phyloP scores from a whole-genome alignment of 2,113 vertebrate genomes.

The Pseudonaja textilis region DNA sequence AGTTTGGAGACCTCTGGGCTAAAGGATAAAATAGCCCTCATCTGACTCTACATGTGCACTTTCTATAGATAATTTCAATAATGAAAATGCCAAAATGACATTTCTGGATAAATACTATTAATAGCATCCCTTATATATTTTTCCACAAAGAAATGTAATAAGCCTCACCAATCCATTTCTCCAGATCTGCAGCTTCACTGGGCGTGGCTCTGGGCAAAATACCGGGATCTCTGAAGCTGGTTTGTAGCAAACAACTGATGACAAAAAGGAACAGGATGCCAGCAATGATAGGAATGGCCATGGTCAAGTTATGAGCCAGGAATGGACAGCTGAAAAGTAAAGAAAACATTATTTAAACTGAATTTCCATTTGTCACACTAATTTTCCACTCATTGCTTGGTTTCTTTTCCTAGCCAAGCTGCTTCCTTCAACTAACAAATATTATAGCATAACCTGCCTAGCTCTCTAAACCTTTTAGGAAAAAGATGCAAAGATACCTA shows the following conservation, averaged over 20 bases:
- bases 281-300: slow-evolving; percentile 89
- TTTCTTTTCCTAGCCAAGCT: not conserved
- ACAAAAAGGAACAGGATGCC: slow-evolving; percentile 89
- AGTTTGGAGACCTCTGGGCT: no score
- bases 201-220: slow-evolving; percentile 92
- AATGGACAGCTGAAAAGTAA: slow-evolving; percentile 84
- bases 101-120: not conserved
- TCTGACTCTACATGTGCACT: not conserved
- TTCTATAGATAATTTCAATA: not conserved
- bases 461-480: not conserved
- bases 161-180: slow-evolving; percentile 87
- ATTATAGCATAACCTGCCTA: not conserved
- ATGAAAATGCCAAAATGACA: not conserved
- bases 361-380: not conserved
- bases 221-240: slow-evolving; percentile 92
- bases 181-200: slow-evolving; percentile 89
- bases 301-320: slow-evolving; percentile 83
- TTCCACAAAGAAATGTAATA: not conserved
- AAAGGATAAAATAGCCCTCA: not conserved
- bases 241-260: slow-evolving; percentile 87
- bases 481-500: not conserved
- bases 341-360: not conserved
- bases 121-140: not conserved
- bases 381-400: not conserved
- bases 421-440: not conserved